A percentile compares a stretch with the other conserved stretches of the same genome.
These are phyloP conservation scores for Lepus townsendii DNA, from an alignment of 2,797 vertebrate genomes.

Conservation along the genomic window DNA sequence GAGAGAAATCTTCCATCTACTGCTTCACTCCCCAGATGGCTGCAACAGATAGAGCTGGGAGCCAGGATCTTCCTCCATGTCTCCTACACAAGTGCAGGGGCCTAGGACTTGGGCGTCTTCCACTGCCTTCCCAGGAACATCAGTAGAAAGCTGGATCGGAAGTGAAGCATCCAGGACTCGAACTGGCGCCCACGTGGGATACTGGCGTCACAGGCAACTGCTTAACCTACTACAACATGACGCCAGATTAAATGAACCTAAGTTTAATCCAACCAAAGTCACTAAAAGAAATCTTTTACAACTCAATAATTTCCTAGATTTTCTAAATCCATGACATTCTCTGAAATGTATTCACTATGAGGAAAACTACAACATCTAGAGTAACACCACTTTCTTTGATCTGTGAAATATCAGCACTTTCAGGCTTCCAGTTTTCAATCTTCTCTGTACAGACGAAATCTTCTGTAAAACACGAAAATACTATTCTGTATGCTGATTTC, in stretches of 20 bases:
- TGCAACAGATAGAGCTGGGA: too few relatives aligned
- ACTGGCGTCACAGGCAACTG: too few relatives aligned
- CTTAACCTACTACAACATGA: too few relatives aligned
- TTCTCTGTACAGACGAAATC: neutral
- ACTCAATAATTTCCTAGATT: neutral
- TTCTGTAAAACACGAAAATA: conserved; percentile 5
- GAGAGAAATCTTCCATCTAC: too few relatives aligned
- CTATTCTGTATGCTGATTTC: neutral
- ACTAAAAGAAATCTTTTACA: conserved; percentile 36
- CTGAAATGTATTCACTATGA: conserved; percentile 34
- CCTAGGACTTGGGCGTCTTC: too few relatives aligned
- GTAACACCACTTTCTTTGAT: neutral
- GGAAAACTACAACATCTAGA: neutral
- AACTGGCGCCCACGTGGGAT: too few relatives aligned
- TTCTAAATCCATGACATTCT: neutral
- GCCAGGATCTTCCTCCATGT: too few relatives aligned
- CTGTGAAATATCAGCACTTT: conserved; percentile 11
- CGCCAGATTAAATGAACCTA: neutral
- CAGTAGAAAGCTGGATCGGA: too few relatives aligned
- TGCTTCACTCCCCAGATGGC: too few relatives aligned
- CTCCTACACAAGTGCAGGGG: too few relatives aligned
- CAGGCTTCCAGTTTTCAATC: neutral
- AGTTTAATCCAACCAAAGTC: conserved; percentile 38
- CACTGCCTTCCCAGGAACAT: too few relatives aligned
- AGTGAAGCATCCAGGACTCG: too few relatives aligned